A percentile compares a stretch with the other conserved stretches of the same genome.
phyloP scores from a whole-genome alignment of 2,888 invertebrate genomes.

The Cephus sareptanus region DNA sequence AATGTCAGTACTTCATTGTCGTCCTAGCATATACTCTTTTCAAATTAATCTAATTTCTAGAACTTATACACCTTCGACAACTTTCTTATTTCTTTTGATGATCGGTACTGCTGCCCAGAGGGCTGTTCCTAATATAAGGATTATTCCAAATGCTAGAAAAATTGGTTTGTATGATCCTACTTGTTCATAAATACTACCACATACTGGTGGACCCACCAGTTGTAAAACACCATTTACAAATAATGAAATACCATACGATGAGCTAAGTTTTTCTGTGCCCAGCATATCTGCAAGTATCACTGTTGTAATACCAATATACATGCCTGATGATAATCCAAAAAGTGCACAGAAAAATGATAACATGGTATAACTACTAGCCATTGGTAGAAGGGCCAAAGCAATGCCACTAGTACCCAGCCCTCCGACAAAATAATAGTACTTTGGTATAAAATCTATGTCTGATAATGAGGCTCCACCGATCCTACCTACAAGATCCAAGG shows the following conservation, averaged over 20 bases:
- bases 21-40: background rate
- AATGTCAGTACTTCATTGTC: background rate
- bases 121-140: constrained; percentile 77
- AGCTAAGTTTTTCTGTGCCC: constrained; percentile 83
- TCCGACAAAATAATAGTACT: constrained; percentile 84
- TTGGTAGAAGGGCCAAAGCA: constrained; percentile 77
- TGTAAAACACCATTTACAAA: constrained; percentile 88
- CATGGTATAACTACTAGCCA: constrained; percentile 73
- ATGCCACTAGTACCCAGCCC: constrained; percentile 83
- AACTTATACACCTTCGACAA: constrained; percentile 31
- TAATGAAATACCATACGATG: constrained; percentile 86
- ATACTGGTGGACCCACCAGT: constrained; percentile 83
- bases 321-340: constrained; percentile 86
- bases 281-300: constrained; percentile 89
- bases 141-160: constrained; percentile 79
- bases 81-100: constrained; percentile 68
- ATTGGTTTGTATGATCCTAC: constrained; percentile 77
- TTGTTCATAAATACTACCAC: constrained; percentile 77
- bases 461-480: constrained; percentile 88
- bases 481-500: constrained; percentile 82
- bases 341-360: constrained; percentile 79
- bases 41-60: background rate
- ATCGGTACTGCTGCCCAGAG: constrained; percentile 82
- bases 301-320: constrained; percentile 89
- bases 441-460: constrained; percentile 80